Evolutionary conservation across 2,888 invertebrate species (phyloP).

Genomic region (Catocala sponsa): DNA sequence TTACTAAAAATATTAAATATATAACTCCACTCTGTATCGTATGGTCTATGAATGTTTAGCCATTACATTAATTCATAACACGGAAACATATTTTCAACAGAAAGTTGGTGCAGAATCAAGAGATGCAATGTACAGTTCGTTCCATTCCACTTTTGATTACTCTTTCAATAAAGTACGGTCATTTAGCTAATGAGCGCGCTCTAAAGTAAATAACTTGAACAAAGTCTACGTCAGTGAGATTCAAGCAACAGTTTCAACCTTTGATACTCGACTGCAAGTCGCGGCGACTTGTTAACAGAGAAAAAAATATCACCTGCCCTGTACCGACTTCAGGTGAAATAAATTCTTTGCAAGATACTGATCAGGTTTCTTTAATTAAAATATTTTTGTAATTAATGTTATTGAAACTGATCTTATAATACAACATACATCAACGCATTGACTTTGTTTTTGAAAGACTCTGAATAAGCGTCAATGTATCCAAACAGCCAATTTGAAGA

Average conservation of each 20-base stretch:
- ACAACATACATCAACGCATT: too few relatives aligned
- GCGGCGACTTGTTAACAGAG: conserved; percentile 62
- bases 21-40: too few relatives aligned
- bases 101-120: conserved; percentile 32
- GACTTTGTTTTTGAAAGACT: too few relatives aligned
- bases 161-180: conserved; percentile 80
- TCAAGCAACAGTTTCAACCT: conserved; percentile 68
- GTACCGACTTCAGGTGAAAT: conserved; percentile 39
- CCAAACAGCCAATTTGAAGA: too few relatives aligned
- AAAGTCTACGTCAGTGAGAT: conserved; percentile 78
- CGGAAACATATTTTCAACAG: conserved; percentile 25
- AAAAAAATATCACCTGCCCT: conserved; percentile 59
- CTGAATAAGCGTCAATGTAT: too few relatives aligned
- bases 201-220: conserved; percentile 81
- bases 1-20: too few relatives aligned
- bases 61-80: conserved; percentile 8
- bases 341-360: conserved; percentile 35
- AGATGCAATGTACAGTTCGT: conserved; percentile 43
- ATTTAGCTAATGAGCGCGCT: conserved; percentile 84
- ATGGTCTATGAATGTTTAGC: background rate
- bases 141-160: conserved; percentile 69
- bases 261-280: conserved; percentile 67
- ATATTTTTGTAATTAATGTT: conserved; percentile 11
- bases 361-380: conserved; percentile 19
- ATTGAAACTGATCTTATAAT: too few relatives aligned